Evolutionary conservation across 2,888 invertebrate genomes (phyloP).

Genomic region (Enchytraeus crypticus): DNA sequence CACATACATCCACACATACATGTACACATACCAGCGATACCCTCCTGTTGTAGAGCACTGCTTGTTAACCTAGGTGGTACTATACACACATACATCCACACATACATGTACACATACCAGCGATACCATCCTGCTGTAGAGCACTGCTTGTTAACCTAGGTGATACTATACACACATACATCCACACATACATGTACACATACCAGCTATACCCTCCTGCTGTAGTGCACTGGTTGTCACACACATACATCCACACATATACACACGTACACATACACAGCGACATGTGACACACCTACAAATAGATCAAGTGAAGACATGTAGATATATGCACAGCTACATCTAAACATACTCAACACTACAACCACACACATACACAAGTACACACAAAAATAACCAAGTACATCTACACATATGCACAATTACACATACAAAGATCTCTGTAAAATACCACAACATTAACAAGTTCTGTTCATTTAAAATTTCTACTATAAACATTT

Average conservation of each 20-base stretch:
- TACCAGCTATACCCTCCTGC: constrained; percentile 14
- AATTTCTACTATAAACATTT: no score
- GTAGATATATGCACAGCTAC: no score
- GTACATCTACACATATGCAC: no score
- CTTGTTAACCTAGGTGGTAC: background rate
- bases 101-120: background rate
- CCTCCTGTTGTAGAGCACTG: background rate
- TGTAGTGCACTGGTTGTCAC: background rate
- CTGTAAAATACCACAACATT: no score
- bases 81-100: background rate
- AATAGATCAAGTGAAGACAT: no score
- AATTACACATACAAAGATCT: no score
- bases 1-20: background rate
- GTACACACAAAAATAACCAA: no score
- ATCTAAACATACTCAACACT: no score
- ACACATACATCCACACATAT: background rate
- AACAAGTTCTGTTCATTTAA: no score
- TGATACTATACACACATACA: background rate
- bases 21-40: constrained; percentile 9
- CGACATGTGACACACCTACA: no score
- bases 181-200: background rate
- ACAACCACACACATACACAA: no score
- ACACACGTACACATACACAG: background rate
- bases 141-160: background rate
- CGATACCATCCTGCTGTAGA: constrained; percentile 11